Evolutionary conservation across 2,888 invertebrate species (phyloP).

Genomic region (Theretra japonica): DNA sequence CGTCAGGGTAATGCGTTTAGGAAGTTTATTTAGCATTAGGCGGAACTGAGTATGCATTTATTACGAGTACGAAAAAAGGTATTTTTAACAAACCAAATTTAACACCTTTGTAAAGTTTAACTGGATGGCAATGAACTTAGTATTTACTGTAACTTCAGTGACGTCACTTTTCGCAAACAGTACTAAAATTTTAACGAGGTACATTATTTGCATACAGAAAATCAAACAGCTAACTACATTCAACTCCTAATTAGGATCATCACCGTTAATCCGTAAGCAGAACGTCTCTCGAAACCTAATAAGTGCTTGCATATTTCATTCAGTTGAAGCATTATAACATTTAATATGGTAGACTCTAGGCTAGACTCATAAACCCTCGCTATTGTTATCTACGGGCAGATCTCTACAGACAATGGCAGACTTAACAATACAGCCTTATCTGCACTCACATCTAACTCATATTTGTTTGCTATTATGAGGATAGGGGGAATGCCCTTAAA

Average conservation of each 20-base stretch:
- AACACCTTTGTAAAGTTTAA: too few relatives aligned
- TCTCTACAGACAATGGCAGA: conserved; percentile 11
- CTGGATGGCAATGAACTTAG: too few relatives aligned
- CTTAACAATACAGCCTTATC: conserved; percentile 20
- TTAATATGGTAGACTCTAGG: conserved; percentile 16
- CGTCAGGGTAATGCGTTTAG: too few relatives aligned
- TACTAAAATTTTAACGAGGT: too few relatives aligned
- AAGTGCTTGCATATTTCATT: neutral
- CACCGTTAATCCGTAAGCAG: neutral
- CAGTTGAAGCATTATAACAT: conserved; percentile 3
- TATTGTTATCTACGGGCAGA: conserved; percentile 15
- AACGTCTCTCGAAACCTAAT: neutral
- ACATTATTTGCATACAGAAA: too few relatives aligned
- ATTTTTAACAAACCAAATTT: too few relatives aligned
- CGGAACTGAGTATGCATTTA: too few relatives aligned
- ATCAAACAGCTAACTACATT: neutral
- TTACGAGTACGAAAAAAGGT: too few relatives aligned
- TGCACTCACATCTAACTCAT: conserved; percentile 22
- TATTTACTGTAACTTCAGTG: too few relatives aligned
- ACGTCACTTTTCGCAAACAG: too few relatives aligned
- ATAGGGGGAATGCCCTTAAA: conserved; percentile 17
- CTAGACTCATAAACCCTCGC: conserved; percentile 2
- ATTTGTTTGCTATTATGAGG: conserved; percentile 22
- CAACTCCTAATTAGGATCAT: conserved; percentile 6
- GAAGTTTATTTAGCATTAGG: too few relatives aligned